Evolutionary conservation across 2,888 invertebrate species (phyloP).

Genomic region (Seira sanloemensis): DNA sequence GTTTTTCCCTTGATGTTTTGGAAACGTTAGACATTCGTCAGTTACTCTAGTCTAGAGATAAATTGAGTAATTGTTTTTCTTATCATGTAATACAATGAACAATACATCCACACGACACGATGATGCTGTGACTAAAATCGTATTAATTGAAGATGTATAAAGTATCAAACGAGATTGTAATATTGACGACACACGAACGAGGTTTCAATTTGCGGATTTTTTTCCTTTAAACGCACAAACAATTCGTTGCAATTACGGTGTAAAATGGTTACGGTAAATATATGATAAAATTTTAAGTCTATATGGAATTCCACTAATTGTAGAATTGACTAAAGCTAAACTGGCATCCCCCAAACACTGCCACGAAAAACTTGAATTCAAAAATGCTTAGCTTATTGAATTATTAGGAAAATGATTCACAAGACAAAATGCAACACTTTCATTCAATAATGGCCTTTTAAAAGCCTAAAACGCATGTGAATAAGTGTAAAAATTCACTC

Average conservation of each 20-base stretch:
- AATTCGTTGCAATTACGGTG: conserved; percentile 47
- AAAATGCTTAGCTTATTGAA: no score
- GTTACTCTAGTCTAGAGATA: not conserved
- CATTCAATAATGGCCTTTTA: not conserved
- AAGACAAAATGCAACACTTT: not conserved
- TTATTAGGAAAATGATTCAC: no score
- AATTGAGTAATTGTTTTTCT: not conserved
- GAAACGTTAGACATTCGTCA: not conserved
- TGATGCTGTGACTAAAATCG: not conserved
- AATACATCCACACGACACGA: not conserved
- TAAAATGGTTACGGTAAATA: not conserved
- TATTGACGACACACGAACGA: not conserved
- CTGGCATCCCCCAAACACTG: not conserved
- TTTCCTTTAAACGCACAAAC: conserved; percentile 31
- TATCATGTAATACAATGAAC: not conserved
- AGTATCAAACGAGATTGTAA: not conserved
- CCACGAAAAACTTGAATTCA: not conserved
- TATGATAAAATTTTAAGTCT: not conserved
- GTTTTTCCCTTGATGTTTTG: no score
- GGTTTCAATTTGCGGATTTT: not conserved
- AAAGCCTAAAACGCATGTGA: not conserved
- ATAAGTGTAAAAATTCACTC: not conserved
- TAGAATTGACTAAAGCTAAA: conserved; percentile 35
- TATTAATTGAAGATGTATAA: not conserved
- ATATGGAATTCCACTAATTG: not conserved